Conservation (phyloP, 2,888 invertebrate species). For the Ischnura elegans region DNA sequence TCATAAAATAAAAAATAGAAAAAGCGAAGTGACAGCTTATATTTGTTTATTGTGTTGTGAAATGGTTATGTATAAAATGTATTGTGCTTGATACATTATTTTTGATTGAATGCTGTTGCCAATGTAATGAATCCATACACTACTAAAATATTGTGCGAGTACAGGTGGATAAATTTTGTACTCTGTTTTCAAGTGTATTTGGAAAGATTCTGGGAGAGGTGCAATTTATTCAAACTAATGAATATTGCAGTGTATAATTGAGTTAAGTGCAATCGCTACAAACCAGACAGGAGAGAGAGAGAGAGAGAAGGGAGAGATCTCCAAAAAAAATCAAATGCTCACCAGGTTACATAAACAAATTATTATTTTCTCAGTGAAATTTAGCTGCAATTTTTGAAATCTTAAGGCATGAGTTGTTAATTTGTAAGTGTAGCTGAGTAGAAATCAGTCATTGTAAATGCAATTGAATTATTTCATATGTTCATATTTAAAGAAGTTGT, state of each 20-base stretch:
- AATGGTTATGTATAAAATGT: conserved; percentile 7
- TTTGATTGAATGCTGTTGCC: conserved; percentile 15
- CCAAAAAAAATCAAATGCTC: conserved; percentile 49
- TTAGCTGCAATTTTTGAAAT: conserved; percentile 52
- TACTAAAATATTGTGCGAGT: not conserved
- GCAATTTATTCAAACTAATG: conserved; percentile 45
- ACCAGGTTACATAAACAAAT: conserved; percentile 53
- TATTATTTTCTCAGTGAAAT: conserved; percentile 60
- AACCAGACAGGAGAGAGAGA: conserved; percentile 9
- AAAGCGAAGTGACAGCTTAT: not conserved
- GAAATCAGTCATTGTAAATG: conserved; percentile 44
- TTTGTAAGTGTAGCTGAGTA: conserved; percentile 49
- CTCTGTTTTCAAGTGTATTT: conserved; percentile 3
- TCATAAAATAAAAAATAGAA: not conserved
- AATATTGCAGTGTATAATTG: conserved; percentile 13
- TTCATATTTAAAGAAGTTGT: conserved; percentile 61
- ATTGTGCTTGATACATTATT: conserved; percentile 24
- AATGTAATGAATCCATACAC: not conserved
- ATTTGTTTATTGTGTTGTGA: conserved; percentile 46
- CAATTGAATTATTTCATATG: conserved; percentile 65
- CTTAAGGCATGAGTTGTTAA: conserved; percentile 33
- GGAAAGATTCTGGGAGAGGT: conserved; percentile 43
- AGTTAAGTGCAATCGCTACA: conserved; percentile 16
- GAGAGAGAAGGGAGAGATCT: conserved; percentile 38
- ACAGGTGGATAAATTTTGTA: conserved; percentile 25